These are phyloP conservation scores for Mimumesa dahlbomi DNA, from an alignment of 2,888 invertebrate genomes.

Conservation along the genomic window DNA sequence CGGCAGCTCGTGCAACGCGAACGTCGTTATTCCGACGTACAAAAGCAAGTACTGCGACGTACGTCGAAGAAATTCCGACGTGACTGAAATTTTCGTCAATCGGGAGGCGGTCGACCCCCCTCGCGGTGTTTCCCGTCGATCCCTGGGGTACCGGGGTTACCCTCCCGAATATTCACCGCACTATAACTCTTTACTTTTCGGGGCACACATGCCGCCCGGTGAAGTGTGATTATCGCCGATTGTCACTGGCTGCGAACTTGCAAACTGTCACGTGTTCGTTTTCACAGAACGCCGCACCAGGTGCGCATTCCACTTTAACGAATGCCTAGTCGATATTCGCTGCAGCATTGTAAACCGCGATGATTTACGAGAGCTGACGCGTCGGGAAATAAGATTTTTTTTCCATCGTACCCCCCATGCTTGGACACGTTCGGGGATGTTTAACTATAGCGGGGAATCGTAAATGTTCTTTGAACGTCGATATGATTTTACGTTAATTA, in stretches of 20 bases:
- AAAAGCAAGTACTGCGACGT: slow-evolving; percentile 7
- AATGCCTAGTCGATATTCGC: not conserved
- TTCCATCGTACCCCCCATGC: too few species aligned
- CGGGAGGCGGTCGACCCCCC: slow-evolving; percentile 36
- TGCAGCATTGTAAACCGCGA: not conserved
- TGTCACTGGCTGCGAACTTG: slow-evolving; percentile 27
- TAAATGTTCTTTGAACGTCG: too few species aligned
- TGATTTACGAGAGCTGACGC: too few species aligned
- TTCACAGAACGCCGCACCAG: slow-evolving; percentile 42
- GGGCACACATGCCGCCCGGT: slow-evolving; percentile 44
- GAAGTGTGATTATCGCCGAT: slow-evolving; percentile 52
- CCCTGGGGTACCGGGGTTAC: slow-evolving; percentile 7
- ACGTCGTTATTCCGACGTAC: slow-evolving; percentile 35
- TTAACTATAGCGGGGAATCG: too few species aligned
- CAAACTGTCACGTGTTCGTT: slow-evolving; percentile 45
- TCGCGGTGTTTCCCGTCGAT: slow-evolving; percentile 23
- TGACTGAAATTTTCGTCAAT: slow-evolving; percentile 65
- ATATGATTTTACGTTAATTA: too few species aligned
- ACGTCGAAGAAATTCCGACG: slow-evolving; percentile 58
- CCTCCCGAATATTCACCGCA: slow-evolving; percentile 56
- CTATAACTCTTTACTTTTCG: slow-evolving; percentile 67
- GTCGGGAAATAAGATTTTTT: too few species aligned
- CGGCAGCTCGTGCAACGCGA: slow-evolving; percentile 2
- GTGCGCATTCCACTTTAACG: slow-evolving; percentile 29
- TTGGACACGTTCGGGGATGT: too few species aligned